Base-by-base conservation (phyloP, 30 jellyfish, hydroid and myxozoan genomes). In the Chironex yamaguchii region DNA sequence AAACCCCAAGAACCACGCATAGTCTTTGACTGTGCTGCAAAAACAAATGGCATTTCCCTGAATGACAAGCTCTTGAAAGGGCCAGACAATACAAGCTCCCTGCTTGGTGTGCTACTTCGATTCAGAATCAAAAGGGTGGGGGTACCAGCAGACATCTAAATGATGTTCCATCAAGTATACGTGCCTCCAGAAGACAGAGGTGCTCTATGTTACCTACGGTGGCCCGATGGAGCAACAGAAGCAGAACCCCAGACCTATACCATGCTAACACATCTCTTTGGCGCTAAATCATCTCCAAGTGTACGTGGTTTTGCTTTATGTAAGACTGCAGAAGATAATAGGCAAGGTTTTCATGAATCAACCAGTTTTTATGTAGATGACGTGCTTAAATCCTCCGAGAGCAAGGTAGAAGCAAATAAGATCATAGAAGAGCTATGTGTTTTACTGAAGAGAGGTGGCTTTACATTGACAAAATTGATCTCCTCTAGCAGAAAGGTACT, bases 351-450 rank as follows among this genome's bases (percentile, higher is more conserved):
- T n/a, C n/a, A n/a, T n/a, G n/a, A n/a, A n/a, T n/a, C n/a, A n/a
- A n/a, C n/a, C n/a, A n/a, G n/a, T 50, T 75, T 75, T 52, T 75
- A 75, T 29, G 88, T 75, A 20, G 88, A 75, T 24, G 88, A 75
- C 34, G 64, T 49, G 24, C 88, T 75, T 28, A 75, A 75, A 51
- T 49, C 88, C 28, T 50, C 58, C 30, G 76, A 36, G 23, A 51
- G 64, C 12, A 29, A 75, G 4, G 29, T 27, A 3, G 6, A 54
- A 3, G 79, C 79, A 29, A 24, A 29, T 4, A 30, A 75, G 23
- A 62, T 48, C 77, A 48, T 75, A 50, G 13, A 30, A n/a, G n/a
- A n/a, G n/a, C n/a, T n/a, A n/a, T n/a, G n/a, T n/a, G n/a, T n/a
- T n/a, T 30, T 69, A 67, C 36, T 31, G 33, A 67, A 64, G 21